Conservation (phyloP, 92 coral and sea anemone species). For the Metridium senile region DNA sequence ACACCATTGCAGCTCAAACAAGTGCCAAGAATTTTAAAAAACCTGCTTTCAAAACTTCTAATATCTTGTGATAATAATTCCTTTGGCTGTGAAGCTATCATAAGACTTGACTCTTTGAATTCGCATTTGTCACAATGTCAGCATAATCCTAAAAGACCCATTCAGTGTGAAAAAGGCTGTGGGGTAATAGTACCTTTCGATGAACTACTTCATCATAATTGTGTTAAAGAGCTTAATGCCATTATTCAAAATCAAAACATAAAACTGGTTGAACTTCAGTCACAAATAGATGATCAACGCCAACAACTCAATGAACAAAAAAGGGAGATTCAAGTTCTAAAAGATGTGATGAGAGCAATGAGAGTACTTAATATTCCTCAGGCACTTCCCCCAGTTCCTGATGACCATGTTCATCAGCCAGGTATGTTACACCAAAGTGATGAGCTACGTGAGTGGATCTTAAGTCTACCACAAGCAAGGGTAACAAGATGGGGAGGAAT, state of each 20-base stretch:
- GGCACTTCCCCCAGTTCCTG: slow-evolving; percentile 63
- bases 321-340: slow-evolving; percentile 79
- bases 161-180: slow-evolving; percentile 88
- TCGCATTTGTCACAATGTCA: slow-evolving; percentile 86
- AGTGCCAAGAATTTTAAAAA: slow-evolving; percentile 88
- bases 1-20: slow-evolving; percentile 80
- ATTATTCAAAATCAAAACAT: slow-evolving; percentile 82
- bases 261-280: slow-evolving; percentile 82
- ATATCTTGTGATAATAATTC: slow-evolving; percentile 81
- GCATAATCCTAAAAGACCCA: slow-evolving; percentile 87
- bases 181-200: slow-evolving; percentile 89
- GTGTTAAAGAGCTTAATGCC: slow-evolving; percentile 80
- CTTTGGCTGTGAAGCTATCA: slow-evolving; percentile 84
- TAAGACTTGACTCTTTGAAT: slow-evolving; percentile 73
- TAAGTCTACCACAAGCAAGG: slow-evolving; percentile 70
- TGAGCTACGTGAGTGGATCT: slow-evolving; percentile 78
- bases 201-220: slow-evolving; percentile 82
- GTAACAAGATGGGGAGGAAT: slow-evolving; percentile 98
- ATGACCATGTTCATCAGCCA: slow-evolving; percentile 21
- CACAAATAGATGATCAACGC: slow-evolving; percentile 88
- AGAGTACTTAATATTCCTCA: slow-evolving; percentile 78
- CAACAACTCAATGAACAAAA: slow-evolving; percentile 90
- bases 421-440: slow-evolving; percentile 57
- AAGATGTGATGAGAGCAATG: slow-evolving; percentile 88
- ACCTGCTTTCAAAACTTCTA: slow-evolving; percentile 76